Evolutionary conservation across 2,888 invertebrate genomes (phyloP).

Genomic region (Drosophila lutescens): DNA sequence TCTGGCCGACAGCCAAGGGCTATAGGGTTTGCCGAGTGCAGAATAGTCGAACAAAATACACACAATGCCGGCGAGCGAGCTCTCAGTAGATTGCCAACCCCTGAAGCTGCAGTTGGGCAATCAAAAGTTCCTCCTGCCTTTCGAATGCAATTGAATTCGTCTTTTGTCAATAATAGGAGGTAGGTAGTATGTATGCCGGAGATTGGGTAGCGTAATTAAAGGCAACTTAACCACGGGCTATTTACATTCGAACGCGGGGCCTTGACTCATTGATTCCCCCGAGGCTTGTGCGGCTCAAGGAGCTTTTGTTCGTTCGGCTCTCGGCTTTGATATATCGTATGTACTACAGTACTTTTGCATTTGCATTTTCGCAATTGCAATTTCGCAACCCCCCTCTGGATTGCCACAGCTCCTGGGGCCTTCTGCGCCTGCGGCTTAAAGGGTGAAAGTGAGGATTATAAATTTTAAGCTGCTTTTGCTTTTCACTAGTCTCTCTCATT

Average conservation of each 20-base stretch:
- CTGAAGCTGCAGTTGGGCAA: conserved; percentile 24
- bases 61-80: conserved; percentile 23
- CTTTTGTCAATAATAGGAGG: conserved; percentile 41
- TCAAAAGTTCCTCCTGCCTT: conserved; percentile 33
- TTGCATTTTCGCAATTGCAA: conserved; percentile 47
- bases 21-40: conserved; percentile 15
- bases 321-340: conserved; percentile 35
- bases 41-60: conserved; percentile 8
- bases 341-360: conserved; percentile 7
- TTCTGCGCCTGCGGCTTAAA: conserved; percentile 53
- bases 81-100: conserved; percentile 32
- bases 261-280: conserved; percentile 68
- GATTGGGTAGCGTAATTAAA: conserved; percentile 48
- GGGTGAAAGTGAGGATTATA: conserved; percentile 79
- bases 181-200: not conserved
- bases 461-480: conserved; percentile 76
- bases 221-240: conserved; percentile 51
- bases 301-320: conserved; percentile 67
- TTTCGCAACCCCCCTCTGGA: conserved; percentile 14
- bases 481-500: conserved; percentile 52
- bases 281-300: conserved; percentile 58
- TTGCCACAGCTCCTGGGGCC: conserved; percentile 19
- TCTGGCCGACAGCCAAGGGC: conserved; percentile 46
- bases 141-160: conserved; percentile 51
- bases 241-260: conserved; percentile 41